Base-by-base conservation (phyloP, 2,113 vertebrate genomes). In the Neotragus pygmaeus region DNA sequence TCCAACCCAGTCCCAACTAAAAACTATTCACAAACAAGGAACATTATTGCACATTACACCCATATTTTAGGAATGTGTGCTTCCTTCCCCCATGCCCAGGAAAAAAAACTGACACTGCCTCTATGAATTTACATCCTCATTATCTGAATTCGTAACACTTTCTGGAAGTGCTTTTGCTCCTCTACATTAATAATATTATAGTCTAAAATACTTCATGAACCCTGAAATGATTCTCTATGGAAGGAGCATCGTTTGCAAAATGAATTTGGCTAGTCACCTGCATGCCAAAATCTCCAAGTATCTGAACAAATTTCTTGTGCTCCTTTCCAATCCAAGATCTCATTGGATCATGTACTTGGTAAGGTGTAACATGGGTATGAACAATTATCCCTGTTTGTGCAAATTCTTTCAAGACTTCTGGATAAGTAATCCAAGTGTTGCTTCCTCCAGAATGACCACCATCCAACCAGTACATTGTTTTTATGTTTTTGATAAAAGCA, bases 271-370 rank as follows among this genome's bases (percentile, higher is more conserved):
- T 98, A 14, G 98, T 98, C 47, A 99, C 98, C 96, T 99, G 98
- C 49, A 99, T 99, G 33, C 99, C 99, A 12, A 99, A 98, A 98
- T 99, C 99, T 98, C 99, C 98, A 97, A 99, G 99, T 43, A 99
- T 99, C 96, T 99, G 98, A 43, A 99, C 98, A 97, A 99, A 99
- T 97, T 98, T 98, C 73, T 96, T 97, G 92, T 99, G 99, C 98
- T 99, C 99, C 28, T 99, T 99, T 95, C 99, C 99, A 98, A 99
- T 99, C 99, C 99, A 99, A 17, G 99, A 99, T 97, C 99, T 99
- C 99, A 99, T 99, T 15, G 99, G 99, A 98, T 99, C 99, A 8
- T 98, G 98, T 60, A 99, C 99, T 98, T 99, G 99, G 66, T 99
- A 99, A 0, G 99, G 99, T 9, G 99, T 99, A 49, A 99, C 99